phyloP scores from a whole-genome alignment of 2,888 invertebrate species.

The Altica lythri region DNA sequence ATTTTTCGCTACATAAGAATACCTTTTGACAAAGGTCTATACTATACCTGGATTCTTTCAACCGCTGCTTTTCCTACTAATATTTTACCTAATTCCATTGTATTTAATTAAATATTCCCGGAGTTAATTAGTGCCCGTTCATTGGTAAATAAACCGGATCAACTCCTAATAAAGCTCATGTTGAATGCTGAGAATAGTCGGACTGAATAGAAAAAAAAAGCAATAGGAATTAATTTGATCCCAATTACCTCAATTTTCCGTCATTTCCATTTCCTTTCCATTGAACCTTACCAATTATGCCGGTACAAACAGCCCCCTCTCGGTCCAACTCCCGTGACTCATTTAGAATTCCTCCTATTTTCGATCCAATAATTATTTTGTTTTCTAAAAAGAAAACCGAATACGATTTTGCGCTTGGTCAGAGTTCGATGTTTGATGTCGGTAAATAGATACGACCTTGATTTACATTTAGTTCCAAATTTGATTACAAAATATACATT shows the following conservation, averaged over 20 bases:
- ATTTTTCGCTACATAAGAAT: conserved; percentile 11
- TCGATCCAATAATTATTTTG: conserved; percentile 24
- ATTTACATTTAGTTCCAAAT: too few relatives aligned
- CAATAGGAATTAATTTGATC: conserved; percentile 24
- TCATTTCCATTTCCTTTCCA: conserved; percentile 25
- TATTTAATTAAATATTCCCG: conserved; percentile 7
- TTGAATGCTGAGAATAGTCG: conserved; percentile 8
- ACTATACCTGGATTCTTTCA: too few relatives aligned
- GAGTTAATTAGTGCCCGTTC: conserved; percentile 19
- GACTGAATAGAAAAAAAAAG: conserved; percentile 12
- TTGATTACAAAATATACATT: too few relatives aligned
- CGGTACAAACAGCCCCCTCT: conserved; percentile 11
- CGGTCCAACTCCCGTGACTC: background rate
- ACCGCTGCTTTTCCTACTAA: too few relatives aligned
- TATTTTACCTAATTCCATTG: too few relatives aligned
- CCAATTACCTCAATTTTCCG: conserved; percentile 24
- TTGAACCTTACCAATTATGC: conserved; percentile 23
- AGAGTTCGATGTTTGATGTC: too few relatives aligned
- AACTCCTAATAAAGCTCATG: conserved; percentile 11
- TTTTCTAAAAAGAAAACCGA: conserved; percentile 20
- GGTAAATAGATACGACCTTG: too few relatives aligned
- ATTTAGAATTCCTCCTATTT: conserved; percentile 17
- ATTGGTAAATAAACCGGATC: conserved; percentile 20
- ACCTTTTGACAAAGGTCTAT: too few relatives aligned
- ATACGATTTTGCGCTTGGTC: conserved; percentile 12